Conservation (phyloP, 2,888 invertebrate species). For the Operophtera brumata region DNA sequence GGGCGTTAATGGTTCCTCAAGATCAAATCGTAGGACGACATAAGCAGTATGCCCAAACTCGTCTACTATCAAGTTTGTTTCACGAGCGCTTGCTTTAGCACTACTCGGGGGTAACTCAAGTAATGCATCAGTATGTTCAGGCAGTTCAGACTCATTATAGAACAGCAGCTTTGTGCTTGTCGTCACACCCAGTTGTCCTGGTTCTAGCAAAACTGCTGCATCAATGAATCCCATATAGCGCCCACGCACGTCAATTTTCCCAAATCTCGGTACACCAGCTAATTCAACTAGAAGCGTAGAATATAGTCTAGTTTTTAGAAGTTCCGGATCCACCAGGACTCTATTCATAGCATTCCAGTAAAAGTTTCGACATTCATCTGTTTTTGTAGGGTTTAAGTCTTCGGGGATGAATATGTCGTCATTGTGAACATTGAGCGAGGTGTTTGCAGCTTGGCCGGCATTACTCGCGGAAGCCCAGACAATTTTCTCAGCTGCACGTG, state of each 20-base stretch:
- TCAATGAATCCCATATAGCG: conserved; percentile 66
- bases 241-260: conserved; percentile 63
- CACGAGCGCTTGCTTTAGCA: conserved; percentile 57
- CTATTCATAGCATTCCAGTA: conserved; percentile 71
- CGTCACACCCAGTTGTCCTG: conserved; percentile 57
- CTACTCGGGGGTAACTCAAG: conserved; percentile 63
- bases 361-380: conserved; percentile 47
- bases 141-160: conserved; percentile 53
- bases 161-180: conserved; percentile 49
- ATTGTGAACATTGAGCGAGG: conserved; percentile 45
- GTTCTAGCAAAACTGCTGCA: conserved; percentile 58
- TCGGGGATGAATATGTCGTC: conserved; percentile 59
- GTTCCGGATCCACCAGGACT: conserved; percentile 55
- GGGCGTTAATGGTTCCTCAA: conserved; percentile 54
- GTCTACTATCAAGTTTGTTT: conserved; percentile 49
- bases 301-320: conserved; percentile 46
- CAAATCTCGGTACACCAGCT: conserved; percentile 63
- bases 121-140: conserved; percentile 47
- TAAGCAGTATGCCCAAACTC: conserved; percentile 58
- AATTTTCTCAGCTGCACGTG: conserved; percentile 46
- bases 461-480: conserved; percentile 61
- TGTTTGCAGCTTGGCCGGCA: conserved; percentile 52
- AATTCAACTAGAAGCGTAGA: conserved; percentile 60
- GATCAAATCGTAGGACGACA: conserved; percentile 59
- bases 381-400: conserved; percentile 42